Evolutionary conservation across 2,888 invertebrate genomes (phyloP).

Genomic region (Oligia strigilis): DNA sequence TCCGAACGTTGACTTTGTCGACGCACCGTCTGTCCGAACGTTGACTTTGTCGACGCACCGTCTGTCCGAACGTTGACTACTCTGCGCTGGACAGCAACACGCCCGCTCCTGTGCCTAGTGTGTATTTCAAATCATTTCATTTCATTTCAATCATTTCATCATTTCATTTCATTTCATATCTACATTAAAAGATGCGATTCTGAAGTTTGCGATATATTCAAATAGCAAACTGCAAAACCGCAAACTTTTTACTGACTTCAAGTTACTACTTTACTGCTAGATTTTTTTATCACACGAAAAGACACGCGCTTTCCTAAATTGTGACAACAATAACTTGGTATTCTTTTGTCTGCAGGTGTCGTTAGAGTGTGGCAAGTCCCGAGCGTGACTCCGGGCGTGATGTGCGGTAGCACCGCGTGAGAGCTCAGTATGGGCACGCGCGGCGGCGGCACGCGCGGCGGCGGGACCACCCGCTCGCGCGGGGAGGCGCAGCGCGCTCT

Average conservation of each 20-base stretch:
- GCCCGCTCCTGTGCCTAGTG: not conserved
- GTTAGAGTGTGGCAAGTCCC: conserved; percentile 5
- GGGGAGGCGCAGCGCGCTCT: conserved; percentile 82
- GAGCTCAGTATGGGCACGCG: conserved; percentile 63
- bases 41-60: too few species aligned
- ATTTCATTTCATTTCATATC: too few species aligned
- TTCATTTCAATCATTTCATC: too few species aligned
- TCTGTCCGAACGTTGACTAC: not conserved
- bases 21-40: not conserved
- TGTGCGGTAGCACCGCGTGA: conserved; percentile 30
- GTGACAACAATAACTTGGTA: not conserved
- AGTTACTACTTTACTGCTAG: not conserved
- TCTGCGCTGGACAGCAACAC: too few species aligned
- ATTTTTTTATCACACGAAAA: too few species aligned
- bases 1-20: not conserved
- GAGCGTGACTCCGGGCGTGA: conserved; percentile 27
- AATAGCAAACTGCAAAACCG: too few species aligned
- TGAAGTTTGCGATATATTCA: not conserved
- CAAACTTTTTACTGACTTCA: not conserved
- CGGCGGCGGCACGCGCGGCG: conserved; percentile 62
- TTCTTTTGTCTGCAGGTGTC: conserved; percentile 14
- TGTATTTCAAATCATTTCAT: too few species aligned
- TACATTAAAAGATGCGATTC: not conserved
- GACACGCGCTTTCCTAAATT: too few species aligned
- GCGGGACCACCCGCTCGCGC: conserved; percentile 71